Percentiles rank a stretch among this genome's conserved stretches.
Evolutionary conservation across 64 coral and sea anemone species (phyloP).

Genomic region (Platygyra sinensis): DNA sequence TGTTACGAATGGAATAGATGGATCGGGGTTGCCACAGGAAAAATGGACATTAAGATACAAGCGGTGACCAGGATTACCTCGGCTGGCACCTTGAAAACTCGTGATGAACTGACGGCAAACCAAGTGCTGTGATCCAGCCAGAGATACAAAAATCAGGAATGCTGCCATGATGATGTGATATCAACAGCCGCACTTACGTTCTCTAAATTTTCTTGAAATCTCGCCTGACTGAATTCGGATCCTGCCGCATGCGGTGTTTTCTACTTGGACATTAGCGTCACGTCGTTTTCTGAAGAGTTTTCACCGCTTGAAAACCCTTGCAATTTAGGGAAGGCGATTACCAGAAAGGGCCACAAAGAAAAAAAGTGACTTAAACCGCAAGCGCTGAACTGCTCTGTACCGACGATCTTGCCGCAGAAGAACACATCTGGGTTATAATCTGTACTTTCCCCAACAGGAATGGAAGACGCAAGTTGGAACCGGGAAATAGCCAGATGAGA

Average conservation of each 20-base stretch:
- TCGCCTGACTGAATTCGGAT: neutral
- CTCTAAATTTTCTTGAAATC: neutral
- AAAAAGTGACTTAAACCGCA: neutral
- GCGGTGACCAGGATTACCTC: neutral
- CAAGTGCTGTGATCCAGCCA: neutral
- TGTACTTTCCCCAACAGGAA: neutral
- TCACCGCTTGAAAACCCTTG: neutral
- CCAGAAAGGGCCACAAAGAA: neutral
- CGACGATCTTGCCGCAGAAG: neutral
- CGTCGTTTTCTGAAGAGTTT: neutral
- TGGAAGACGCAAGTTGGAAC: neutral
- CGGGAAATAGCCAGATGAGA: neutral
- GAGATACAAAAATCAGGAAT: neutral
- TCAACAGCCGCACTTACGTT: neutral
- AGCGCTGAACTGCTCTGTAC: too few species aligned
- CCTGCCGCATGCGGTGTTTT: neutral
- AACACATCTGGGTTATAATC: neutral
- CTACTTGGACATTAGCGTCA: too few species aligned
- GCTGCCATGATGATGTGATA: neutral
- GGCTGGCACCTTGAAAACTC: neutral
- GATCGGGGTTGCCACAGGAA: neutral
- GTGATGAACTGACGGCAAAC: neutral
- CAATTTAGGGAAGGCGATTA: neutral
- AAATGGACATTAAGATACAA: neutral
- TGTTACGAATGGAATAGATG: neutral